A percentile compares a stretch with the other conserved stretches of the same genome.
Evolutionary conservation across 35 echinoderm and acorn worm genomes (phyloP).

Genomic region (Apostichopus parvimensis): DNA sequence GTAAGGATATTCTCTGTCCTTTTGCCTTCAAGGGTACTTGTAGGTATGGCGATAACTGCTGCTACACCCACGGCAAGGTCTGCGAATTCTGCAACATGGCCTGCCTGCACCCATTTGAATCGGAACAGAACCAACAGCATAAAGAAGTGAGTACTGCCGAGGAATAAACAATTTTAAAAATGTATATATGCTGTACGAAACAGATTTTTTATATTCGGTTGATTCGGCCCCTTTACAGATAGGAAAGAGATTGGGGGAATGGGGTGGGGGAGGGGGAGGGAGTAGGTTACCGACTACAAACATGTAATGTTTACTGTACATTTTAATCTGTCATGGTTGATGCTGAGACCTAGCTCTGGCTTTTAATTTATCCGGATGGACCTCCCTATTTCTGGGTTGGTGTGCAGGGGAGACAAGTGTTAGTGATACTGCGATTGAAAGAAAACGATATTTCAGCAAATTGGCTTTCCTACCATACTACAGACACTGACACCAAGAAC

Average conservation of each 20-base stretch:
- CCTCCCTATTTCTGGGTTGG: no score
- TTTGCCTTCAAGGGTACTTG: slow-evolving; percentile 88
- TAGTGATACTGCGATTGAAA: no score
- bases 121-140: slow-evolving; percentile 81
- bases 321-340: no score
- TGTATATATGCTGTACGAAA: neutral
- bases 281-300: neutral
- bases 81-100: slow-evolving; percentile 88
- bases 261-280: no score
- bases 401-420: no score
- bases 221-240: neutral
- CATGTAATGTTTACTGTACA: neutral
- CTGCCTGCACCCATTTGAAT: slow-evolving; percentile 73
- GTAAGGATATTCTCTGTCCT: slow-evolving; percentile 76
- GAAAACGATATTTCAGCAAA: no score
- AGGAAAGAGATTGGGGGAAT: no score
- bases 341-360: no score
- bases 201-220: neutral
- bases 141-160: slow-evolving; percentile 56
- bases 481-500: no score
- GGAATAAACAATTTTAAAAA: neutral
- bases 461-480: no score
- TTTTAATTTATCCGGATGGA: no score
- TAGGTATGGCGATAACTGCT: slow-evolving; percentile 83
- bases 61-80: slow-evolving; percentile 79